Percentiles rank a stretch among this genome's conserved stretches.
Evolutionary conservation across 2,888 invertebrate genomes (phyloP).

Genomic region (Dascillus cervinus): DNA sequence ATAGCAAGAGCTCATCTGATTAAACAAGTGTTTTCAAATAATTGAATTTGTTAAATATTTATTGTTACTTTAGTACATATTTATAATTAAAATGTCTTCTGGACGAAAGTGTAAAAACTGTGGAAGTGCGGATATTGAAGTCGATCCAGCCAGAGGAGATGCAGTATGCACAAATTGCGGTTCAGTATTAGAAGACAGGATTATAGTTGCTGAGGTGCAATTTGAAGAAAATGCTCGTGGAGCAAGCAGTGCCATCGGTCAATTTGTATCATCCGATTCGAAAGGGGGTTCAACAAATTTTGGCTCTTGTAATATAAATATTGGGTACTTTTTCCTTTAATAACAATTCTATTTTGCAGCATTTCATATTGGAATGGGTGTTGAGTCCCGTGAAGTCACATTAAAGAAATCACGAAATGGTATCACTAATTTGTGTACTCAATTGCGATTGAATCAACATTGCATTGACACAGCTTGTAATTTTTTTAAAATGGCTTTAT

Average conservation of each 20-base stretch:
- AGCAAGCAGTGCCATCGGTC: constrained; percentile 80
- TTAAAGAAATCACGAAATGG: constrained; percentile 79
- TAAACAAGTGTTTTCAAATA: too few species aligned
- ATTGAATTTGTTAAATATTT: too few species aligned
- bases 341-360: constrained; percentile 42
- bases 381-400: constrained; percentile 90
- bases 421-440: constrained; percentile 78
- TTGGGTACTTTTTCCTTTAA: neutral
- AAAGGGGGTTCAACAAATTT: constrained; percentile 77
- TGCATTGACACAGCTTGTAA: constrained; percentile 90
- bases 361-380: constrained; percentile 71
- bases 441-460: constrained; percentile 80
- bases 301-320: constrained; percentile 55
- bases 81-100: constrained; percentile 45
- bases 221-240: constrained; percentile 92
- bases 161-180: constrained; percentile 95
- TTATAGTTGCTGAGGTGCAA: constrained; percentile 93
- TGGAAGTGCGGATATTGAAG: constrained; percentile 87
- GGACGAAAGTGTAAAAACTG: constrained; percentile 82
- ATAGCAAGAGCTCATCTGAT: too few species aligned
- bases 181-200: constrained; percentile 89
- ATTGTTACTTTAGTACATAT: too few species aligned
- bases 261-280: constrained; percentile 87
- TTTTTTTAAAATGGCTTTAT: constrained; percentile 87
- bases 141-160: constrained; percentile 90